Base-by-base conservation (phyloP, 2,888 invertebrate genomes). In the Cerceris rybyensis region DNA sequence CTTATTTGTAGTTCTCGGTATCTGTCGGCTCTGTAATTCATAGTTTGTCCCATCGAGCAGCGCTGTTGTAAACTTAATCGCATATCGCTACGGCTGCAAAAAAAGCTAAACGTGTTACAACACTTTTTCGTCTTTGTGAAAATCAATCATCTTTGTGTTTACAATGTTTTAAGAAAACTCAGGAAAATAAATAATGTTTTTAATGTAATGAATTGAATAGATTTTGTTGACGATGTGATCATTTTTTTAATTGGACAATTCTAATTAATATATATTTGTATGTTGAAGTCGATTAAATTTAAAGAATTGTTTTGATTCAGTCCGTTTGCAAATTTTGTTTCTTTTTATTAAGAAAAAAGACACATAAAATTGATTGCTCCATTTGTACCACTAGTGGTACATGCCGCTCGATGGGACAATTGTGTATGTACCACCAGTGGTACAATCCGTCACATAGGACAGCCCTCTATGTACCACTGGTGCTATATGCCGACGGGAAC, bases 51-150 rank as follows among this genome's bases (percentile, higher is more conserved):
- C n/a, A n/a, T n/a, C n/a, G n/a, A n/a, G n/a, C n/a, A n/a, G n/a
- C n/a, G n/a, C n/a, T n/a, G n/a, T n/a, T n/a, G n/a, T n/a, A n/a
- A n/a, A n/a, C n/a, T n/a, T n/a, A n/a, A n/a, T n/a, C n/a, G n/a
- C n/a, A n/a, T n/a, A n/a, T n/a, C n/a, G n/a, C n/a, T n/a, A n/a
- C n/a, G n/a, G n/a, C n/a, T n/a, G n/a, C n/a, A n/a, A n/a, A n/a
- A n/a, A n/a, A n/a, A n/a, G n/a, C n/a, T n/a, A 50, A 71, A 59
- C 71, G 52, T 17, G 65, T 65, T 28, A 63, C 46, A 2, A 63
- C 63, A 46, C 46, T 46, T 63, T 63, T 49, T 49, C 0, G 14
- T 63, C 46, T 63, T 2, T 63, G 63, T 46, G 46, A 63, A n/a
- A 63, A 63, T 63, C 49, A 63, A 49, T 49, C 63, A 28, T 7